Evolutionary conservation across 2,113 vertebrate genomes (phyloP).

Genomic region (Oostethus manadensis): DNA sequence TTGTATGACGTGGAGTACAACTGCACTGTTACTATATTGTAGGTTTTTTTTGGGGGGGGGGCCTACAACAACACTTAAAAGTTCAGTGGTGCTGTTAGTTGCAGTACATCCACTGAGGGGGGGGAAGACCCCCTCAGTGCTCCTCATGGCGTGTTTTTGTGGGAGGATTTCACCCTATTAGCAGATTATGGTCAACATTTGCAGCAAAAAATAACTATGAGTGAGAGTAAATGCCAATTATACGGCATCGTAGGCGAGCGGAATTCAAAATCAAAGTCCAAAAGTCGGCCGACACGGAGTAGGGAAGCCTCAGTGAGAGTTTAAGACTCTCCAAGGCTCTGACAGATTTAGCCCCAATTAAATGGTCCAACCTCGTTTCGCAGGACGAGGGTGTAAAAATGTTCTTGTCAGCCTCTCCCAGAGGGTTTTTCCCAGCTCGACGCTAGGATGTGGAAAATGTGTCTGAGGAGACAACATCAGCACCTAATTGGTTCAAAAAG

Average conservation of each 20-base stretch:
- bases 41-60: no score
- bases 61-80: no score
- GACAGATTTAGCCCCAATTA: slow-evolving; percentile 16
- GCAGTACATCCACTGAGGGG: no score
- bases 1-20: no score
- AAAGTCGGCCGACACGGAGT: background rate
- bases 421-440: background rate
- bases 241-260: background rate
- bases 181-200: background rate
- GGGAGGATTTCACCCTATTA: background rate
- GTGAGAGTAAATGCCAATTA: slow-evolving; percentile 6
- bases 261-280: background rate
- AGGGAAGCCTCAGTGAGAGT: background rate
- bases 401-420: slow-evolving; percentile 8
- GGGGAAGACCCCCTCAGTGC: no score
- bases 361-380: background rate
- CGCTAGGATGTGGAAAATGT: slow-evolving; percentile 1
- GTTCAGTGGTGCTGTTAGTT: no score
- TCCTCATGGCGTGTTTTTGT: background rate
- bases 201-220: background rate
- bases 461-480: background rate
- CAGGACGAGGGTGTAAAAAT: slow-evolving; percentile 1
- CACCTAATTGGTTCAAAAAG: slow-evolving; percentile 2
- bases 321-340: slow-evolving; percentile 7
- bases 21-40: no score